Base-by-base conservation (phyloP, 2,797 vertebrate genomes). In the Petrocephalus sullivani region DNA sequence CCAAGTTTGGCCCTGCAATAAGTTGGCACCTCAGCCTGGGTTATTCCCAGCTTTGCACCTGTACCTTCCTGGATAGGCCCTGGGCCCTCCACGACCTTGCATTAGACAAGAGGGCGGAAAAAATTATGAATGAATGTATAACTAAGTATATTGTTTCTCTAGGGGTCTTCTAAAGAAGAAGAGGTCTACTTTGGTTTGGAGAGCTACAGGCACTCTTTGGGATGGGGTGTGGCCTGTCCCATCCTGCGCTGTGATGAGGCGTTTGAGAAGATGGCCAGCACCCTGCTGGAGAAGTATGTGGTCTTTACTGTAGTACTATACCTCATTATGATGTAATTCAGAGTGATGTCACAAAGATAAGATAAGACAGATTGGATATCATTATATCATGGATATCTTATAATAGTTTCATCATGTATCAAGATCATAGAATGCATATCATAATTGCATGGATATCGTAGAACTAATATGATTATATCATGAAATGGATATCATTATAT, bases 251-350 rank as follows among this genome's bases (percentile, higher is more conserved):
- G 97, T 90, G 98, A 99, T 49, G 97, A 99, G 89, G 98, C 98
- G 0, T 99, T 98, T 90, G 98, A 99, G 95, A 98, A 97, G 94
- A 99, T 99, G 98, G 98, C 98, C 91, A 97, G 93, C 93, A 97
- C 97, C 0, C 95, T 99, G 84, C 91, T 99, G 91, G 97, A 99
- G 90, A 98, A 98, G 98, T 99, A 94, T 95, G 93, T 89, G 71
- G 7, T 16, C 3, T 49, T n/a, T 37, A 28, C 19, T 57, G 78
- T 58, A 16, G 10, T 19, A 78, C 46, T 7, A 46, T 46, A 16
- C 7, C 71, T n/a, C 19, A 23, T 46, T 9, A 28, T 71, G 23
- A 37, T 16, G 64, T 33, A 71, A 46, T 46, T 78, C 71, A 78
- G 16, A 41, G 56, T 19, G 56, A 58, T 58, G 2, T 46, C 19